Evolutionary conservation across 2,888 invertebrate genomes (phyloP), one percentile per base, ranked within the genome.

Genomic region (Graphium colonna): DNA sequence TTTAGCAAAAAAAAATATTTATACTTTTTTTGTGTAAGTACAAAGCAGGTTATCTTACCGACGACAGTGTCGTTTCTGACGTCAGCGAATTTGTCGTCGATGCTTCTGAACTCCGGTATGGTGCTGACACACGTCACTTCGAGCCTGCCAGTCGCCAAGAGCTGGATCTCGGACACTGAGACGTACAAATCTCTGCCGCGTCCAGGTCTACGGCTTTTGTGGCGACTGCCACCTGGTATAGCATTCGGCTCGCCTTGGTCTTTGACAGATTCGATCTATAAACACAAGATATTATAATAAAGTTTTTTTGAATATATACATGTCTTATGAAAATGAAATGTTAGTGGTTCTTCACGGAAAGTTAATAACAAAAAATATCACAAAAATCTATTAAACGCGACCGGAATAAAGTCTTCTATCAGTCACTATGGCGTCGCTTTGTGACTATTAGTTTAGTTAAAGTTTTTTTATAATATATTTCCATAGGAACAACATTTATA

Each of bases 71-170:
- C 92, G 61, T 92, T 93, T 74, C 93, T 92, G 60, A 92, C 89
- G 73, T 95, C 95, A 41, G 95, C 95, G 69, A 94, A 95, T 70
- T 92, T 91, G 68, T 94, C 94, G 54, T 93, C 92, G 60, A 92
- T 92, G 59, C 91, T 93, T 54, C 94, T 91, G 68, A 94, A 94
- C 63, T 93, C 93, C 0, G 95, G 95, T 66, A 95, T 95, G 48
- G 95, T 95, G 69, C 95, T 92, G 75, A 95, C 91, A 73, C 95
- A 95, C 55, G 93, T 94, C 65, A 95, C 92, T 73, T 94, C 92
- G 58, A 95, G 87, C 54, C 92, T 89, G 3, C 94, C 94, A 56
- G 93, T 93, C 38, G 91, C 92, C 16, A 93, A 92, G 47, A 93
- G 90, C 72, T 94, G 94, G 58, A 94, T 88, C 62, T 94, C 93